phyloP scores from a whole-genome alignment of 2,797 vertebrate genomes.

The Enteromius mattozi region DNA sequence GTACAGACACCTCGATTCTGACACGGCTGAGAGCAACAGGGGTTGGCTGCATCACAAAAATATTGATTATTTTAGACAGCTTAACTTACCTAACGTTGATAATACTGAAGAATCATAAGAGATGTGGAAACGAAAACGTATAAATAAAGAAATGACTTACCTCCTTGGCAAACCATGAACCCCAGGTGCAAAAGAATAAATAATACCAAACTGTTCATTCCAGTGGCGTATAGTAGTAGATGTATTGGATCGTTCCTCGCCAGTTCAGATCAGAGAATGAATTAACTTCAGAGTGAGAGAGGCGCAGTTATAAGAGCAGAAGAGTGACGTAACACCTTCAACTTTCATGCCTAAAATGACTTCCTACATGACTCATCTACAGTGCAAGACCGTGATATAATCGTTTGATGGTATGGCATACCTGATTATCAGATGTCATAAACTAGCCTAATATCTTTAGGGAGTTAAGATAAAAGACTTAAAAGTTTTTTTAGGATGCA shows the following conservation, averaged over 20 bases:
- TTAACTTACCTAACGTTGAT: background rate
- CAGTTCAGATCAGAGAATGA: constrained; percentile 30
- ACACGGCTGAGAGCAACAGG: constrained; percentile 94
- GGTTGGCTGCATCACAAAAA: constrained; percentile 78
- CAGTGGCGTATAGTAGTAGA: constrained; percentile 52
- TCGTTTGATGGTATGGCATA: background rate
- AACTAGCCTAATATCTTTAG: background rate
- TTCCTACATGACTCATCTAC: background rate
- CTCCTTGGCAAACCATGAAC: constrained; percentile 69
- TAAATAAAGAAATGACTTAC: constrained; percentile 62
- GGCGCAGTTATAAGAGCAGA: constrained; percentile 40
- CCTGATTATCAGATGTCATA: background rate
- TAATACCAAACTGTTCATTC: constrained; percentile 70
- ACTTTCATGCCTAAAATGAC: background rate
- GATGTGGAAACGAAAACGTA: background rate
- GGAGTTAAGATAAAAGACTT: background rate
- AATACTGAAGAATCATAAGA: background rate
- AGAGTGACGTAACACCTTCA: constrained; percentile 26
- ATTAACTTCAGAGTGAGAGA: constrained; percentile 15
- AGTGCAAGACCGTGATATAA: background rate
- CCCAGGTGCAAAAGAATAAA: constrained; percentile 66
- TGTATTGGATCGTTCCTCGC: background rate
- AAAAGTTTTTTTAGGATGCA: background rate
- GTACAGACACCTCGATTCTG: constrained; percentile 92
- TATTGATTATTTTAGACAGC: background rate